Percentiles rank a stretch among this genome's conserved stretches.
Conservation (phyloP, 1,140 invertebrate species). For the Steinernema feltiae region DNA sequence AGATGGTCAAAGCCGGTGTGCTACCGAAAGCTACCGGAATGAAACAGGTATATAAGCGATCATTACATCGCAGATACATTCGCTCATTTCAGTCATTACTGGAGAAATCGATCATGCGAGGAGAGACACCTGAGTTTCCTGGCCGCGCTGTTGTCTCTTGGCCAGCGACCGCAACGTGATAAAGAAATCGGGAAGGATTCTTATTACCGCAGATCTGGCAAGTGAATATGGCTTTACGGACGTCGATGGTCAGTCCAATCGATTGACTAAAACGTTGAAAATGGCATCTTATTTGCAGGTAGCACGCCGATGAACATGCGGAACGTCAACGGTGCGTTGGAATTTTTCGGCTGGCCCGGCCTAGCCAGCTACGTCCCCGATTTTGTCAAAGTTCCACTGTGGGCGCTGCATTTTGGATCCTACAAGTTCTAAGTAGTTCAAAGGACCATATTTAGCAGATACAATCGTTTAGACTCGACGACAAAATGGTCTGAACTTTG, state of each 20-base stretch:
- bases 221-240: slow-evolving; percentile 58
- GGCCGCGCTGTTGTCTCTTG: slow-evolving; percentile 56
- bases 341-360: not conserved
- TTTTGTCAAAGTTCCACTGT: slow-evolving; percentile 28
- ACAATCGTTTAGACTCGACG: slow-evolving; percentile 1
- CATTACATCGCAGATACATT: not conserved
- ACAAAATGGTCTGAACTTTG: not conserved
- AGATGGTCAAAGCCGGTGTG: not conserved
- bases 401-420: not conserved
- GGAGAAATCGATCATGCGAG: slow-evolving; percentile 19
- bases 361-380: slow-evolving; percentile 21
- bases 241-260: slow-evolving; percentile 51
- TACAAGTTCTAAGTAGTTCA: not conserved
- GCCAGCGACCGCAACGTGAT: slow-evolving; percentile 55
- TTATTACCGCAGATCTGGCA: slow-evolving; percentile 56
- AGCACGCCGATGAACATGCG: slow-evolving; percentile 19
- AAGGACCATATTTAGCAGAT: not conserved
- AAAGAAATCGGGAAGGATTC: slow-evolving; percentile 56
- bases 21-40: not conserved
- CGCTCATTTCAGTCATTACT: not conserved
- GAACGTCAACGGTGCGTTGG: slow-evolving; percentile 12
- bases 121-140: slow-evolving; percentile 56
- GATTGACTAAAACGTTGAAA: not conserved
- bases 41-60: not conserved
- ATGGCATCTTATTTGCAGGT: not conserved